Conservation (phyloP, 1,140 invertebrate genomes). For the Drosophila ambigua region DNA sequence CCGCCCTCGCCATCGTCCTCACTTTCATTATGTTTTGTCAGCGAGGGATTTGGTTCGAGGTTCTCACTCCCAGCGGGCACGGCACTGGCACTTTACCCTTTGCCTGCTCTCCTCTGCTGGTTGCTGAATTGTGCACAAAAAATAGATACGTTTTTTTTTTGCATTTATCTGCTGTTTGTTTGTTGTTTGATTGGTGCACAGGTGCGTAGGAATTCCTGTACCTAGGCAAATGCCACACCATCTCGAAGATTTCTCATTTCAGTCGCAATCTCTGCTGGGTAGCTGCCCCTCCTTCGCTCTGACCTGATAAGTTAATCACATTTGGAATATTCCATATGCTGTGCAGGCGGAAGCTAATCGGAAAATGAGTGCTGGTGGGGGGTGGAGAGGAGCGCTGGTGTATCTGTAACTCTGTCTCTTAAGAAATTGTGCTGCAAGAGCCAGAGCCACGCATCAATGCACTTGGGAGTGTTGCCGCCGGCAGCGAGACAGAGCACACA, state of each 20-base stretch:
- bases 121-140: no score
- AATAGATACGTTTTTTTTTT: no score
- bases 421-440: conserved; percentile 14
- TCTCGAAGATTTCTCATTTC: neutral
- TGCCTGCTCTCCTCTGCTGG: no score
- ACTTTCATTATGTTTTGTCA: conserved; percentile 7
- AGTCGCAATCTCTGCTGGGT: neutral
- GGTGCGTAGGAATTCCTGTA: no score
- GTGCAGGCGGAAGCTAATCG: conserved; percentile 24
- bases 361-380: no score
- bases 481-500: conserved; percentile 10
- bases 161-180: no score
- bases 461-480: conserved; percentile 38
- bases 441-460: conserved; percentile 49
- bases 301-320: conserved; percentile 47
- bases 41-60: no score
- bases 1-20: neutral
- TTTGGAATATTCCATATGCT: conserved; percentile 49
- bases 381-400: neutral
- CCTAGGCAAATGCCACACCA: no score
- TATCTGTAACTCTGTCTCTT: conserved; percentile 4
- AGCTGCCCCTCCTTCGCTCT: neutral
- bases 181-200: no score
- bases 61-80: no score
- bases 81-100: no score